These are phyloP conservation scores for Solenopsis fugax DNA, from an alignment of 1,140 invertebrate genomes.

Conservation along the genomic window DNA sequence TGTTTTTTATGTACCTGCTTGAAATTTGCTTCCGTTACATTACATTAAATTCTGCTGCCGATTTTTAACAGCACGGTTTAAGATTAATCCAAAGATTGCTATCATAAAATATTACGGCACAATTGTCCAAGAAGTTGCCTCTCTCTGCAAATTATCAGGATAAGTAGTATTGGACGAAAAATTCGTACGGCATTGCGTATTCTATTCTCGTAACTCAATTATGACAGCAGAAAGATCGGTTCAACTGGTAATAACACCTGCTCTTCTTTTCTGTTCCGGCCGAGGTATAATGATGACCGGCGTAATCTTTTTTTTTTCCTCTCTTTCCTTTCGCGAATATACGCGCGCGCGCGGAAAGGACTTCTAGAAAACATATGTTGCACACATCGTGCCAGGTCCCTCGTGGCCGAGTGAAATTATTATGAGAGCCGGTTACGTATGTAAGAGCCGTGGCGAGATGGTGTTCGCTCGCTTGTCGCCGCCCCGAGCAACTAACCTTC, in stretches of 20 bases:
- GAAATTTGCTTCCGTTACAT: too few species aligned
- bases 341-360: constrained; percentile 31
- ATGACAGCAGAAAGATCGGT: constrained; percentile 1
- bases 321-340: background rate
- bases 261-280: constrained; percentile 14
- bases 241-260: constrained; percentile 9
- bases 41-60: too few species aligned
- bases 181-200: background rate
- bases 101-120: background rate
- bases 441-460: constrained; percentile 79
- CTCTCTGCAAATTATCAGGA: background rate
- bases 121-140: background rate
- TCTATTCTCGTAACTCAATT: constrained; percentile 5
- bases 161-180: background rate
- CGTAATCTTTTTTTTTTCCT: background rate
- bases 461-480: constrained; percentile 84
- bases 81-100: background rate
- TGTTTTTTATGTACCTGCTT: too few species aligned
- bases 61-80: too few species aligned
- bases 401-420: constrained; percentile 80
- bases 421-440: constrained; percentile 82
- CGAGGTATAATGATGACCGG: constrained; percentile 14
- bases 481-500: constrained; percentile 85
- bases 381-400: constrained; percentile 62
- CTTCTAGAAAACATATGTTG: constrained; percentile 75